Percentiles rank a stretch among this genome's conserved stretches.
Conservation (phyloP, 2,888 invertebrate genomes). For the Melanophora roralis region DNA sequence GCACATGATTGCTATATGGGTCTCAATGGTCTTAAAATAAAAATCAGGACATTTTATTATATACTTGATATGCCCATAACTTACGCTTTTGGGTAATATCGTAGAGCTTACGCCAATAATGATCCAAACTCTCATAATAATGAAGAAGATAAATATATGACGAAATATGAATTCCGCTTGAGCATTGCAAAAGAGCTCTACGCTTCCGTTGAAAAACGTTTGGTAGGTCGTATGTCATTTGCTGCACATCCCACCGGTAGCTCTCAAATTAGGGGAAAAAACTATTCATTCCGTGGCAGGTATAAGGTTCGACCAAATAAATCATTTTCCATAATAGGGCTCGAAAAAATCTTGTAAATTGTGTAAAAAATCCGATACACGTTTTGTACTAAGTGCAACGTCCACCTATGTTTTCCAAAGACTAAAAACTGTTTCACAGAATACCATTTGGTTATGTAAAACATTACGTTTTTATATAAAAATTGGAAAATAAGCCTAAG, state of each 20-base stretch:
- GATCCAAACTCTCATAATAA: neutral
- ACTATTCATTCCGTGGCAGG: neutral
- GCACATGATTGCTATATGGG: too few species aligned
- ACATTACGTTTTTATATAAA: too few species aligned
- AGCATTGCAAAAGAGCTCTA: neutral
- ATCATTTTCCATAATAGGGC: neutral
- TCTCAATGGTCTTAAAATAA: too few species aligned
- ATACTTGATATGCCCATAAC: too few species aligned
- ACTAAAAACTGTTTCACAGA: constrained; percentile 32
- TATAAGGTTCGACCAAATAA: neutral
- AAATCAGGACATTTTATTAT: too few species aligned
- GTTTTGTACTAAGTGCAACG: constrained; percentile 11
- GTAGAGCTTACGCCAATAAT: neutral
- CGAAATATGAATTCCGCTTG: neutral
- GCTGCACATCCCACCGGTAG: neutral
- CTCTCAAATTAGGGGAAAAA: neutral
- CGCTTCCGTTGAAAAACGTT: neutral
- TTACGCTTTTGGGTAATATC: neutral
- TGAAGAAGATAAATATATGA: neutral
- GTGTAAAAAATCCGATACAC: constrained; percentile 26
- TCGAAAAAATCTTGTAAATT: constrained; percentile 24
- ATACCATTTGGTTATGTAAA: too few species aligned
- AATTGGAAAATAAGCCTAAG: too few species aligned
- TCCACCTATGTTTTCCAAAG: constrained; percentile 27
- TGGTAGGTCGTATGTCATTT: neutral